Conservation (phyloP, 2,113 vertebrate genomes). For the Lanius collurio region DNA sequence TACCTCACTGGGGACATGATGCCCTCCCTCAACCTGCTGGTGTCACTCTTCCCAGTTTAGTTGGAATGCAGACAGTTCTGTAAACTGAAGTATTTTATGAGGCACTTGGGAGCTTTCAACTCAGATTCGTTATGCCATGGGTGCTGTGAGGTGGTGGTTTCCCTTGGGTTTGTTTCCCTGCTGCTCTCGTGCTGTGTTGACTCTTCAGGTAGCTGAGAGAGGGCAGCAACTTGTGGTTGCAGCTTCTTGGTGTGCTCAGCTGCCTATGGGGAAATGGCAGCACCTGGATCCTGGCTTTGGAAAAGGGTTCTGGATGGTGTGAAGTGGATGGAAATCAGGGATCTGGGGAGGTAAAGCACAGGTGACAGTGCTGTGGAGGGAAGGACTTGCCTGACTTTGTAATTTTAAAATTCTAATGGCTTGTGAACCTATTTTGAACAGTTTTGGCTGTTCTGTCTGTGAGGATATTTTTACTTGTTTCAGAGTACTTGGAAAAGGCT, state of each 20-base stretch:
- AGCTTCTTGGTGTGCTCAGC: background rate
- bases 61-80: background rate
- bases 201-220: background rate
- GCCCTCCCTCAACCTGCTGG: background rate
- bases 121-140: background rate
- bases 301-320: background rate
- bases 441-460: background rate
- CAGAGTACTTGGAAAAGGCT: background rate
- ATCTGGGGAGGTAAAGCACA: background rate
- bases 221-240: background rate
- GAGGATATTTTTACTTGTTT: background rate
- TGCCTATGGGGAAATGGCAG: background rate
- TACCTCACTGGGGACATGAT: background rate
- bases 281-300: background rate
- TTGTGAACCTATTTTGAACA: background rate
- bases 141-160: background rate
- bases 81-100: background rate
- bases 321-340: background rate
- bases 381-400: background rate
- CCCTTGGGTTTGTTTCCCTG: background rate
- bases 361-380: background rate
- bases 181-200: background rate
- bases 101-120: background rate
- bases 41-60: background rate
- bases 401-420: background rate